Base-by-base conservation (phyloP, 2,888 invertebrate genomes). In the Graphium colonna region DNA sequence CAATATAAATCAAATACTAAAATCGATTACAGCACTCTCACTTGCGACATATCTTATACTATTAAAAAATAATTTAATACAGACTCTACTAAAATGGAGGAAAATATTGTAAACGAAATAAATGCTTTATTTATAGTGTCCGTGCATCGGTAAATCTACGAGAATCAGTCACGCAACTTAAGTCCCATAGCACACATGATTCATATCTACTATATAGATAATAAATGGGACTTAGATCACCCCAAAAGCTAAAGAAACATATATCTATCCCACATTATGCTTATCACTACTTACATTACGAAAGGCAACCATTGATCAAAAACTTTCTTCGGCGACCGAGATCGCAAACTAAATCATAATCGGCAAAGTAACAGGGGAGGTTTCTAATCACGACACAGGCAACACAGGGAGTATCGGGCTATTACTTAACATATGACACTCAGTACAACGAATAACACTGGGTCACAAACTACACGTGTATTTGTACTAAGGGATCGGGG, bases 271-370 rank as follows among this genome's bases (percentile, higher is more conserved):
- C 74, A 78, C 75, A 85, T 79, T 77, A 85, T 79, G 78, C 78
- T 85, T 84, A 86, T 61, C 71, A 65, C 84, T 86, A 88, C 86
- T 86, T 86, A 87, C 76, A 81, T 77, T 81, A 80, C 80, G 85
- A 84, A 87, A 87, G 87, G 87, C 87, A 87, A 82, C 86, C 69
- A 75, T 85, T 82, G 78, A 69, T 69, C 69, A 62, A 82, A 81
- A 81, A 71, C 75, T 79, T 77, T 73, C 71, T 73, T 74, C 46
- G 21, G 41, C 46, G 43, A 40, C 33, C 73, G 72, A 76, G 67
- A 63, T 73, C 75, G 75, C 63, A 73, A 36, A 12, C n/a, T 71
- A 58, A 57, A 58, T 39, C 76, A 77, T 73, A 12, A 36, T 73
- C 69, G 71, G 85, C 85, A 82, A 85, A 80, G 75, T 74, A 70